Base-by-base conservation (phyloP, 2,888 invertebrate genomes). In the Cryptocheilus praepositus region DNA sequence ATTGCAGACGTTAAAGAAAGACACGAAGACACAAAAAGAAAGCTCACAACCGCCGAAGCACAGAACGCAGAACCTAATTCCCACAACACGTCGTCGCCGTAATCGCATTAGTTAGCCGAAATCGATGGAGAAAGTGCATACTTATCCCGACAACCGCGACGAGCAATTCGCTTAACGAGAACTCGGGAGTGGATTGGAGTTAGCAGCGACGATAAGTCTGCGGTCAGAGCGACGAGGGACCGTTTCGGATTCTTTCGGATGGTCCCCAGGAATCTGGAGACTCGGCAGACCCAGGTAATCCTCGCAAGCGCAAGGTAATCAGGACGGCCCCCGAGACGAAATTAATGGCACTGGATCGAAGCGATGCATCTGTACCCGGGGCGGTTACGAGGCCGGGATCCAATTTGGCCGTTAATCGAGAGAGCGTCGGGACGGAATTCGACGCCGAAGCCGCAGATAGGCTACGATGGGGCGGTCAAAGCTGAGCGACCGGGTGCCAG, bases 371-470 rank as follows among this genome's bases (percentile, higher is more conserved):
- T 81, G 80, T 76, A 82, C 77, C 76, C 75, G 76, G 67, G 79
- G 79, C 79, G 77, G 61, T 76, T 69, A 36, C 71, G 71, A 36
- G 67, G 70, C 70, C 67, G 62, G 74, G 76, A 80, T 83, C 82
- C 83, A 83, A 83, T 83, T 83, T 81, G 76, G 77, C 71, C 79
- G 83, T 83, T 83, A 83, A 83, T 83, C 83, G 83, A 81, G 81
- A 77, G 74, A 75, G 76, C 72, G 70, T 75, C 67, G 64, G 70
- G 46, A 61, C 70, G 66, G 64, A 60, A 67, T 77, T 70, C 70
- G 72, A 69, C 59, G 73, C 54, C 60, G 44, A 55, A 65, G 57
- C 65, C 57, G 53, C 59, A 67, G 70, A 78, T 76, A 74, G 72
- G 63, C 67, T 44, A 65, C 61, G 53, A 44, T 64, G 44, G 67